phyloP scores from a whole-genome alignment of 1,140 invertebrate species.

The Saccostrea echinata region DNA sequence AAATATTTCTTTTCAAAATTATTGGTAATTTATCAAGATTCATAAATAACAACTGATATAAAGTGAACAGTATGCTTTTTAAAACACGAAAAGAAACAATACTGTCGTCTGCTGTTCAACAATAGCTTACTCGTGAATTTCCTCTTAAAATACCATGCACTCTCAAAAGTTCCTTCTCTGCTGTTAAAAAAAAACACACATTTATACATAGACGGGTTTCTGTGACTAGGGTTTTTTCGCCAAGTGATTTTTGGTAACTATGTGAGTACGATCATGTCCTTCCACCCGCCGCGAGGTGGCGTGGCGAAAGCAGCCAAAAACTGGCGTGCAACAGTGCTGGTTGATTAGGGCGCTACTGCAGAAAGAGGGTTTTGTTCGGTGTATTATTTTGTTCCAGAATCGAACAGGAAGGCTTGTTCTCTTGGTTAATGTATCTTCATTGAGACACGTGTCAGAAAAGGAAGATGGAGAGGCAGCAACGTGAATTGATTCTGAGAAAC shows the following conservation, averaged over 20 bases:
- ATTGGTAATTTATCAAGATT: slow-evolving; percentile 2
- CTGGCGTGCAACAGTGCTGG: background rate
- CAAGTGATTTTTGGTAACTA: background rate
- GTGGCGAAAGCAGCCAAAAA: background rate
- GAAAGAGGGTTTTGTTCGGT: background rate
- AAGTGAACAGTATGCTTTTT: background rate
- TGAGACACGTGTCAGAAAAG: slow-evolving; percentile 27
- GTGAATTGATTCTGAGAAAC: slow-evolving; percentile 19
- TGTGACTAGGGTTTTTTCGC: background rate
- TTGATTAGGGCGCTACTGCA: slow-evolving; percentile 11
- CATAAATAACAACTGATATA: slow-evolving; percentile 32
- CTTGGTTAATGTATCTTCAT: background rate
- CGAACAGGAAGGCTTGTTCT: background rate
- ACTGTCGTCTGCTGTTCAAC: slow-evolving; percentile 12
- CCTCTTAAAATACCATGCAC: slow-evolving; percentile 24
- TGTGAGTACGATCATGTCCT: background rate
- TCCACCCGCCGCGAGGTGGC: background rate
- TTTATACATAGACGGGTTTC: background rate
- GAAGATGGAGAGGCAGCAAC: background rate
- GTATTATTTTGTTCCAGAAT: background rate
- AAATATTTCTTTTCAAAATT: slow-evolving; percentile 30
- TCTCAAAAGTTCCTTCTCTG: background rate
- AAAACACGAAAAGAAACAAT: background rate
- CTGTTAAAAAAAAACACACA: background rate
- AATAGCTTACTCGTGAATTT: slow-evolving; percentile 20